Evolutionary conservation across 1,140 invertebrate species (phyloP).

Genomic region (Procambarus clarkii): DNA sequence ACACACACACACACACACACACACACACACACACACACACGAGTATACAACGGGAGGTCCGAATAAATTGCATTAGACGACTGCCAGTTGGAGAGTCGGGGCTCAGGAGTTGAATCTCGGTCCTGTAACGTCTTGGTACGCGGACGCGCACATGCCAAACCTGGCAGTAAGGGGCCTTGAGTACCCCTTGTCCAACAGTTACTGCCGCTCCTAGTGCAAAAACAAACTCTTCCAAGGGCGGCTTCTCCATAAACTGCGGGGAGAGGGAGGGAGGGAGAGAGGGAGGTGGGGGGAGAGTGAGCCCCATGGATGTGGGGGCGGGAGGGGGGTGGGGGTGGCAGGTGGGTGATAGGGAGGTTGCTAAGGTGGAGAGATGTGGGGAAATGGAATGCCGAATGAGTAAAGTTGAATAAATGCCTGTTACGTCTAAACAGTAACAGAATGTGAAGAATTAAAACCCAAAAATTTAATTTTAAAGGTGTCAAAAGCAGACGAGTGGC

Average conservation of each 20-base stretch:
- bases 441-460: no score
- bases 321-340: no score
- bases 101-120: no score
- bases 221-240: constrained; percentile 35
- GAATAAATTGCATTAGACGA: no score
- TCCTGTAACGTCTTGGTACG: no score
- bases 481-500: no score
- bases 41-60: background rate
- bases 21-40: background rate
- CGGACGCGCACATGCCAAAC: background rate
- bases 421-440: no score
- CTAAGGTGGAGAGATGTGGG: no score
- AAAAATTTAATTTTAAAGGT: no score
- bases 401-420: no score
- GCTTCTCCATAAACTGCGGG: constrained; percentile 26
- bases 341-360: background rate
- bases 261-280: background rate
- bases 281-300: background rate
- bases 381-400: background rate
- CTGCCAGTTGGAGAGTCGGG: no score
- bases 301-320: background rate
- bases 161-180: background rate
- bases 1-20: constrained; percentile 39
- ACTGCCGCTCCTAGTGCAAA: constrained; percentile 20
- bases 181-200: constrained; percentile 18